Base-by-base conservation (phyloP, 2,113 vertebrate genomes). In the Pimephales promelas region DNA sequence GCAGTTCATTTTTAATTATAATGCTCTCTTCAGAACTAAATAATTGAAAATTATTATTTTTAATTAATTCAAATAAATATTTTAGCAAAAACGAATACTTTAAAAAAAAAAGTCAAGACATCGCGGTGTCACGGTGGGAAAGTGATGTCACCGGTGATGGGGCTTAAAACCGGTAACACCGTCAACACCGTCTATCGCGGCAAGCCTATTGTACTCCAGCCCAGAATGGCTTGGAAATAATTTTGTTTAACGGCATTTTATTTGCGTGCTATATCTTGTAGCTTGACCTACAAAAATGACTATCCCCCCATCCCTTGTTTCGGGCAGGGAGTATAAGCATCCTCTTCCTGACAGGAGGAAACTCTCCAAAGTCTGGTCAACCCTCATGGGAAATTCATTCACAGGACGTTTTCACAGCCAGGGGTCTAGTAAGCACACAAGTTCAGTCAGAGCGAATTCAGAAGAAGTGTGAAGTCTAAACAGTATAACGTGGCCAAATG, bases 301-400 rank as follows among this genome's bases (percentile, higher is more conserved):
- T 81, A 14, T 24, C 61, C 26, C 40, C 62, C 18, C 64, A 40
- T 70, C 47, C 47, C 79, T 71, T 81, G 79, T 81, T 81, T 56
- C 28, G 10, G 79, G 28, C 22, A 16, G 62, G 26, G 79, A 81
- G 13, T 70, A 70, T 81, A 70, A 81, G 47, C 79, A 81, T 81
- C 79, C 79, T 81, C 79, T 71, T 81, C 79, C 47, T 54, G 47
- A 70, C 64, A 56, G 13, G 64, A 68, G 79, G 79, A 70, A 81
- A 70, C 79, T 64, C 79, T 81, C 47, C 64, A 81, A 31, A 36
- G 47, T 70, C 62, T 81, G 62, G 26, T 47, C 40, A 28, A 40
- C 62, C 79, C 64, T 18, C 47, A 18, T 26, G 28, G 59, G 47
- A 13, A 70, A 81, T 68, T 54, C 28, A 36, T 81, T 54, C 47